These are phyloP conservation scores for Siniperca knerii DNA, from an alignment of 2,113 vertebrate species.

Conservation along the genomic window DNA sequence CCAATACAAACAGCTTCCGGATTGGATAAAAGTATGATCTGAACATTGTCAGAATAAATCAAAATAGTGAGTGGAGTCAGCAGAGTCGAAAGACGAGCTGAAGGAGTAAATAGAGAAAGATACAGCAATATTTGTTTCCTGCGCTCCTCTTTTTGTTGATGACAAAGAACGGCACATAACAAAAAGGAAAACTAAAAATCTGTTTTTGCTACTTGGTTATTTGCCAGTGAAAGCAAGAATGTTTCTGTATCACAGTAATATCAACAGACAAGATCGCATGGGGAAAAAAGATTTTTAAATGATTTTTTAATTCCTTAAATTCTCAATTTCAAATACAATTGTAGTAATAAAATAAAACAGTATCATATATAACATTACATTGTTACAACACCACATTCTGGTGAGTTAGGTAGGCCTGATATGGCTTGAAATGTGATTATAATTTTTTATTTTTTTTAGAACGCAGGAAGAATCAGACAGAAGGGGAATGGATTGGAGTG, in stretches of 20 bases:
- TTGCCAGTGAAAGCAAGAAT: background rate
- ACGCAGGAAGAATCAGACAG: conserved; percentile 37
- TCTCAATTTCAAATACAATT: background rate
- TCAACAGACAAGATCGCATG: background rate
- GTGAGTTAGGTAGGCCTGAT: conserved; percentile 5
- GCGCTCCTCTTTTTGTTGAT: background rate
- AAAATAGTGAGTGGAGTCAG: background rate
- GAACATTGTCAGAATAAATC: background rate
- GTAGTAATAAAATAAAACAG: background rate
- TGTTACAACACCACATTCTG: background rate
- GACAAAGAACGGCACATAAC: background rate
- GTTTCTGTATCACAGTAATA: background rate
- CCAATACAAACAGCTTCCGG: background rate
- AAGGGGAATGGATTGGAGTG: conserved; percentile 45
- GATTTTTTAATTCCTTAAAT: background rate
- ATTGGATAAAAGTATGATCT: background rate
- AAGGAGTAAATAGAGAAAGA: background rate
- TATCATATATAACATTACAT: background rate
- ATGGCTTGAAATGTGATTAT: conserved; percentile 38
- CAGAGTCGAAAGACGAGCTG: background rate
- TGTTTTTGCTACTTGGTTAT: background rate
- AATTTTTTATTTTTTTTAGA: background rate
- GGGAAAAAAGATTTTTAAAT: background rate
- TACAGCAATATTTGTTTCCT: background rate
- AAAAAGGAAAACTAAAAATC: background rate